phyloP scores from a whole-genome alignment of 2,888 invertebrate genomes.

The Pyralis farinalis region DNA sequence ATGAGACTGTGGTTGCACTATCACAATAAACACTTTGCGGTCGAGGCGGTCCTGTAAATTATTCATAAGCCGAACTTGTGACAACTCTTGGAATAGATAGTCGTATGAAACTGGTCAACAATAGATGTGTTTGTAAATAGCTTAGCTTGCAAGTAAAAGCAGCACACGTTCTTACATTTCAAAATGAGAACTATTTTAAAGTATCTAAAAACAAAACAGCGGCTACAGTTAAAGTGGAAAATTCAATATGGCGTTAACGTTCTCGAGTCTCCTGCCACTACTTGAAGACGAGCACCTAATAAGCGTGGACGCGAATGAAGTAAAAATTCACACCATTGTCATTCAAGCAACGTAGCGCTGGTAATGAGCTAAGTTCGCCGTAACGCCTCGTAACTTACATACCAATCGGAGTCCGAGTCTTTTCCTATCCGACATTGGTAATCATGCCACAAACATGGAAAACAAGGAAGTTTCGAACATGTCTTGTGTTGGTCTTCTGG shows the following conservation, averaged over 20 bases:
- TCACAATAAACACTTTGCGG: constrained; percentile 73
- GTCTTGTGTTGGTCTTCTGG: constrained; percentile 35
- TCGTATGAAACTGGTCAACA: constrained; percentile 9
- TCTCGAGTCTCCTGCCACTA: constrained; percentile 45
- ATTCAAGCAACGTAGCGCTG: constrained; percentile 62
- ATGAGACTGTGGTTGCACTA: constrained; percentile 64
- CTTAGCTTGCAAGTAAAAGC: constrained; percentile 15
- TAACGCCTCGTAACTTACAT: constrained; percentile 77
- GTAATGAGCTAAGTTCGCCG: constrained; percentile 80
- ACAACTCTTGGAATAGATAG: constrained; percentile 50
- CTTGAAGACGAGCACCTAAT: constrained; percentile 17
- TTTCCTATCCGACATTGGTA: constrained; percentile 49
- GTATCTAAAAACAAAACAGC: constrained; percentile 19
- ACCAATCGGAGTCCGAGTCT: constrained; percentile 60
- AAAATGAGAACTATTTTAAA: constrained; percentile 18
- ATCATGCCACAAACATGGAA: constrained; percentile 61
- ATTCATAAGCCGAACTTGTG: constrained; percentile 62
- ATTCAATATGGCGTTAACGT: constrained; percentile 51
- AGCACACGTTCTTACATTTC: constrained; percentile 8
- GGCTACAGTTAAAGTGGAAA: constrained; percentile 32
- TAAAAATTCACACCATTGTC: constrained; percentile 73
- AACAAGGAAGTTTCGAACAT: constrained; percentile 56
- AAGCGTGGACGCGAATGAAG: constrained; percentile 55
- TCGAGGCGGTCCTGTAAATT: constrained; percentile 54
- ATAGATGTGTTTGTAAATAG: constrained; percentile 5